These are phyloP conservation scores for Drosophila carrolli DNA, from an alignment of 1,140 invertebrate genomes.

Conservation along the genomic window DNA sequence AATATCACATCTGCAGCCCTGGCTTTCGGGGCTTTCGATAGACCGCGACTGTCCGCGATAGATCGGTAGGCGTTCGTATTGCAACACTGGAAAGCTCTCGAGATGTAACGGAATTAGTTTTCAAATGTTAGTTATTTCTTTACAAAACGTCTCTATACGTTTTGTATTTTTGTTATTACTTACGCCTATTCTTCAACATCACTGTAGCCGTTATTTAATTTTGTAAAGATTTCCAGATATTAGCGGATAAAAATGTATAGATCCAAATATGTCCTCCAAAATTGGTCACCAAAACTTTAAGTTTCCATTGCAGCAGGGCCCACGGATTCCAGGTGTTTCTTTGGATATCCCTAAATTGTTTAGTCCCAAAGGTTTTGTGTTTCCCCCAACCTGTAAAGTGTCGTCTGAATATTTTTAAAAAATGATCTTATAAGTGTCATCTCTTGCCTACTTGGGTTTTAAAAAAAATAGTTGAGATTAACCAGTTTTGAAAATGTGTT, in stretches of 20 bases:
- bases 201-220: not conserved
- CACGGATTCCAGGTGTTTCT: not conserved
- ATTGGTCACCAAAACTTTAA: not conserved
- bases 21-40: slow-evolving; percentile 6
- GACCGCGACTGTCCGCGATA: slow-evolving; percentile 16
- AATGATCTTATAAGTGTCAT: not conserved
- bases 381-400: not conserved
- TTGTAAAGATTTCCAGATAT: not conserved
- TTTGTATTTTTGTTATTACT: too few species aligned
- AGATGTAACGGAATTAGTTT: not conserved
- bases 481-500: too few species aligned
- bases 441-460: not conserved
- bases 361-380: not conserved
- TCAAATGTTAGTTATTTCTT: too few species aligned
- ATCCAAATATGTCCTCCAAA: not conserved
- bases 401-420: not conserved
- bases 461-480: too few species aligned
- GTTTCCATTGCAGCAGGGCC: not conserved
- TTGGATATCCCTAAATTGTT: not conserved
- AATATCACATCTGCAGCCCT: slow-evolving; percentile 24
- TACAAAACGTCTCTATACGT: too few species aligned
- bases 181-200: not conserved
- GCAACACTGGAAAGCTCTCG: not conserved
- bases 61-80: slow-evolving; percentile 5
- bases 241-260: not conserved